Base-by-base conservation (phyloP, 2,888 invertebrate genomes). In the Phytoseiulus persimilis region DNA sequence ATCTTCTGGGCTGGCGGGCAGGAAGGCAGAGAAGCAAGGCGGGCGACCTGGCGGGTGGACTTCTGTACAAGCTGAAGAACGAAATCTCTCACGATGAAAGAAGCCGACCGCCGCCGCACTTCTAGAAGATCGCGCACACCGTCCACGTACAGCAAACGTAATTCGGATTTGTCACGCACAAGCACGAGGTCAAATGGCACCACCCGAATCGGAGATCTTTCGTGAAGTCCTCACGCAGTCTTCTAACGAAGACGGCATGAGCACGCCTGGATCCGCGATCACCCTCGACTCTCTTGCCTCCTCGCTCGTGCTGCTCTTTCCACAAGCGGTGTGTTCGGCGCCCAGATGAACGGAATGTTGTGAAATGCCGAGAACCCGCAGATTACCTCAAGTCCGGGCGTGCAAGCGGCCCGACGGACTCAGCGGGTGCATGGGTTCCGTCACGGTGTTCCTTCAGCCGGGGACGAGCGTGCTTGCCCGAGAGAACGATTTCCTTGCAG, bases 1-100 rank as follows among this genome's bases (percentile, higher is more conserved):
- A 65, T 65, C 65, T 65, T 65, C 65, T 65, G 65, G 65, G 65
- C 65, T 65, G 65, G 65, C 65, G 28, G 65, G 28, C 65, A 23
- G 9, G 28, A 6, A 65, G 65, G 65, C 65, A 28, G 18, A 65
- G 65, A 65, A 65, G 65, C 65, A 65, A 18, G 65, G 65, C 65
- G 65, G 65, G 65, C 65, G 65, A 65, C 65, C 65, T 65, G 65
- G 65, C 65, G 65, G 65, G 65, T 65, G 65, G 65, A 65, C 18
- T 65, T 65, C 65, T 65, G 45, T 90, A 83, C 91, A 91, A 31
- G 90, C 32, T 65, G 91, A 90, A 31, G 83, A 32, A 32, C 83
- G 33, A 23, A 9, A 45, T n/a, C 33, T 83, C 90, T 90, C 89
- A 89, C 90, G 0, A 89, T 46, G 32, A 91, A 83, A 14, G 90